These are phyloP conservation scores for Acanthurus leucopareius DNA, from an alignment of 2,797 vertebrate species.

Conservation along the genomic window DNA sequence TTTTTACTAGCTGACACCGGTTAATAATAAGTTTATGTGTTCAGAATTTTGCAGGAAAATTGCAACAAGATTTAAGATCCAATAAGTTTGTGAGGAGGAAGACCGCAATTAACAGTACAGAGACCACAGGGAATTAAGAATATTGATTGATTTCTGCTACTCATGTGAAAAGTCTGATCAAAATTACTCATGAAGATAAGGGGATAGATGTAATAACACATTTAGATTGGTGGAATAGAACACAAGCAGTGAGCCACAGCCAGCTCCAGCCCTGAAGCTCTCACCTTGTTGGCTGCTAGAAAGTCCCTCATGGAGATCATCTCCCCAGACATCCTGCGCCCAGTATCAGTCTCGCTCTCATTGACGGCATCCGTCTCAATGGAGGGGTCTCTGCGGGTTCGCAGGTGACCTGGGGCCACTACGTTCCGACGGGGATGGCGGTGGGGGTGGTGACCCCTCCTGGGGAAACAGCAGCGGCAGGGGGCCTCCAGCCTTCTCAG, in stretches of 20 bases:
- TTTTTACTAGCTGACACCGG: not conserved
- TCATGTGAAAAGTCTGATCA: constrained; percentile 9
- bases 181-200: constrained; percentile 11
- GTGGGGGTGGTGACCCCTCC: constrained; percentile 82
- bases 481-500: constrained; percentile 86
- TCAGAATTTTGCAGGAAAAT: not conserved
- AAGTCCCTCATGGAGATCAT: constrained; percentile 98
- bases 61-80: not conserved
- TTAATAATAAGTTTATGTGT: not conserved
- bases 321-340: constrained; percentile 93
- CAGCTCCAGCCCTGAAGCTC: constrained; percentile 15
- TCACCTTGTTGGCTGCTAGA: constrained; percentile 92
- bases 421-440: constrained; percentile 87
- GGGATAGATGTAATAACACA: not conserved
- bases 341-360: constrained; percentile 90
- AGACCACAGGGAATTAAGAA: not conserved
- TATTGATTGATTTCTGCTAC: constrained; percentile 21
- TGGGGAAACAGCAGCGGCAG: constrained; percentile 82
- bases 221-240: not conserved
- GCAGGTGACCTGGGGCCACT: constrained; percentile 89
- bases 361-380: constrained; percentile 91
- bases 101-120: not conserved
- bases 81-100: not conserved
- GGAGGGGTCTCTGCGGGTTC: constrained; percentile 86
- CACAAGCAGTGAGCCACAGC: not conserved